Conservation (phyloP, 2,797 vertebrate genomes). For the Arrhamphus sclerolepis region DNA sequence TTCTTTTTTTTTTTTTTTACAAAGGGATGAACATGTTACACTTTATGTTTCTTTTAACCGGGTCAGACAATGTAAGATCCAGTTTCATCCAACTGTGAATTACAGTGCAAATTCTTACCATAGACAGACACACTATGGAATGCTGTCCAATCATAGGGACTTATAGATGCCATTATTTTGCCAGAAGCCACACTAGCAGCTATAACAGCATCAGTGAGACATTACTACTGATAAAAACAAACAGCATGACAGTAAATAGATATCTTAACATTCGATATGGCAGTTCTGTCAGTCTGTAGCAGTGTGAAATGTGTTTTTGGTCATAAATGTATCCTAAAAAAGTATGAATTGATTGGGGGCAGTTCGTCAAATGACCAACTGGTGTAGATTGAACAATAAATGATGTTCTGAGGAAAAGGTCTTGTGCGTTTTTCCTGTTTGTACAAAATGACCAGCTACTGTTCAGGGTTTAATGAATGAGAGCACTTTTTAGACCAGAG, state of each 20-base stretch:
- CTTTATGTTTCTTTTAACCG: slow-evolving; percentile 67
- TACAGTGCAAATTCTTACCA: slow-evolving; percentile 73
- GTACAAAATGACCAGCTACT: neutral
- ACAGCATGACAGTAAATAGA: slow-evolving; percentile 86
- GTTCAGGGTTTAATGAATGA: neutral
- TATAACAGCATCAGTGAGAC: slow-evolving; percentile 80
- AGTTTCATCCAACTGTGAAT: slow-evolving; percentile 74
- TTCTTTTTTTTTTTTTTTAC: slow-evolving; percentile 73
- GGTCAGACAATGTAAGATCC: slow-evolving; percentile 59
- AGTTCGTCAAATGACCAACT: slow-evolving; percentile 77
- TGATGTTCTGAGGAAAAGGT: slow-evolving; percentile 73
- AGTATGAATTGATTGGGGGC: slow-evolving; percentile 73
- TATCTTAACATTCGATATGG: slow-evolving; percentile 83
- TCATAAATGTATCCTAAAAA: slow-evolving; percentile 84
- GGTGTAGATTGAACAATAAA: slow-evolving; percentile 86
- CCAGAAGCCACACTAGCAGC: slow-evolving; percentile 81
- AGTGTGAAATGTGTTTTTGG: slow-evolving; percentile 84
- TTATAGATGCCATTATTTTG: slow-evolving; percentile 80
- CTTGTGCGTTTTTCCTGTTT: slow-evolving; percentile 31
- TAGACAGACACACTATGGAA: slow-evolving; percentile 76
- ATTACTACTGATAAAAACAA: slow-evolving; percentile 79
- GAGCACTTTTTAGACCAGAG: neutral
- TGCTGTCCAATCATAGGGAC: slow-evolving; percentile 73
- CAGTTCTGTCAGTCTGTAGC: slow-evolving; percentile 83
- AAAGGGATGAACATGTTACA: slow-evolving; percentile 65